Conservation (phyloP, 2,888 invertebrate species). For the Macrophya alboannulata region DNA sequence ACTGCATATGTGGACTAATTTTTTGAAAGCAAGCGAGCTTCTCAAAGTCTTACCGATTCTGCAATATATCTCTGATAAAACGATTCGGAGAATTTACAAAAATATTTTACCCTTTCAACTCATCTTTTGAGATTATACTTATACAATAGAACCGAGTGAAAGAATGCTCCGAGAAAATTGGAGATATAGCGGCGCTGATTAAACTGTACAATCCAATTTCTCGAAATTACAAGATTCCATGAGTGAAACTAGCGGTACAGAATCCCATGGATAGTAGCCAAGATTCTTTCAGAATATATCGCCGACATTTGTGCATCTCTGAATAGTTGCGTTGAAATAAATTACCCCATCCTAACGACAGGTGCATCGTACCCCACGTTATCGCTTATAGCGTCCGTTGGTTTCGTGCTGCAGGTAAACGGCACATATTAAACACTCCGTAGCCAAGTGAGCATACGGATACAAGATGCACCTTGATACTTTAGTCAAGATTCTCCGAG, state of each 20-base stretch:
- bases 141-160: neutral
- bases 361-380: slow-evolving; percentile 36
- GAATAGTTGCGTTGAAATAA: slow-evolving; percentile 16
- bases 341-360: slow-evolving; percentile 24
- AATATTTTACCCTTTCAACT: neutral
- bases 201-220: slow-evolving; percentile 2
- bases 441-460: slow-evolving; percentile 26
- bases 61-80: neutral
- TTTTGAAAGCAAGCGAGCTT: neutral
- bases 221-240: slow-evolving; percentile 1
- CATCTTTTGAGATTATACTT: neutral
- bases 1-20: neutral
- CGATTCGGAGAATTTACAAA: neutral
- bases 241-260: neutral
- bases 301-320: neutral
- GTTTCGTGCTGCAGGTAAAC: slow-evolving; percentile 40
- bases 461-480: slow-evolving; percentile 36
- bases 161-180: neutral
- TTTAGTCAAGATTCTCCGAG: slow-evolving; percentile 42
- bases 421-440: slow-evolving; percentile 37
- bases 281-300: neutral
- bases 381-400: slow-evolving; percentile 36
- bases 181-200: neutral
- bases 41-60: neutral
- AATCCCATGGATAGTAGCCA: slow-evolving; percentile 31